phyloP scores from a whole-genome alignment of 23 tunicate genomes.

The Phallusia fumigata region DNA sequence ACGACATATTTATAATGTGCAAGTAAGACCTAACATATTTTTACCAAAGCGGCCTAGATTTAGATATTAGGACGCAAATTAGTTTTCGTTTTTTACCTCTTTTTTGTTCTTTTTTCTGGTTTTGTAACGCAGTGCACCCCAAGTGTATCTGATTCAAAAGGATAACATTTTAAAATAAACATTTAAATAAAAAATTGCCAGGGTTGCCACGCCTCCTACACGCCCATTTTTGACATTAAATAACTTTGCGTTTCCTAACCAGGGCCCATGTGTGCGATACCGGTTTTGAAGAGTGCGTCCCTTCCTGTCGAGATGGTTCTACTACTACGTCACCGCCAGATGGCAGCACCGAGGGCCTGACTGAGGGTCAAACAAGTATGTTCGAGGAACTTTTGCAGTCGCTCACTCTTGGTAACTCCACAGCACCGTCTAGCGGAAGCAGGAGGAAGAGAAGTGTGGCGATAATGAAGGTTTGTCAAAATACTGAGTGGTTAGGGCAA shows the following conservation, averaged over 20 bases:
- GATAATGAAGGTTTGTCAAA: not conserved
- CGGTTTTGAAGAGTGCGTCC: constrained; percentile 34
- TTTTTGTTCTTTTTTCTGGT: too few relatives aligned
- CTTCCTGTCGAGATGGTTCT: constrained; percentile 22
- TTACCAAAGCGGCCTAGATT: not conserved
- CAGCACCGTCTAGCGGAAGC: not conserved
- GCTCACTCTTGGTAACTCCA: not conserved
- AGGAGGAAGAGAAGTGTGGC: not conserved
- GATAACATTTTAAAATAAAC: too few relatives aligned
- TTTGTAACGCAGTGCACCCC: too few relatives aligned
- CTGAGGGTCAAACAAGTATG: not conserved
- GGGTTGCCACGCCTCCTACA: too few relatives aligned
- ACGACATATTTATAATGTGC: constrained; percentile 57
- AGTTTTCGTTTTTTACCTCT: too few relatives aligned
- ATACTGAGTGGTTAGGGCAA: too few relatives aligned
- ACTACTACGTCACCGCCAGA: constrained; percentile 15
- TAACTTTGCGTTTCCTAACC: constrained; percentile 4
- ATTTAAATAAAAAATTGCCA: too few relatives aligned
- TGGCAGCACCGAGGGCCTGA: not conserved
- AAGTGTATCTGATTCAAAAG: too few relatives aligned
- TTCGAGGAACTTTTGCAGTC: constrained; percentile 12
- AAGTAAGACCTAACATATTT: constrained; percentile 35
- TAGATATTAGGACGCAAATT: too few relatives aligned
- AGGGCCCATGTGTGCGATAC: constrained; percentile 54
- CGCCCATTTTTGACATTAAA: not conserved